These are phyloP conservation scores for Phenganax marumi DNA, from an alignment of 92 coral and sea anemone species.

Conservation along the genomic window DNA sequence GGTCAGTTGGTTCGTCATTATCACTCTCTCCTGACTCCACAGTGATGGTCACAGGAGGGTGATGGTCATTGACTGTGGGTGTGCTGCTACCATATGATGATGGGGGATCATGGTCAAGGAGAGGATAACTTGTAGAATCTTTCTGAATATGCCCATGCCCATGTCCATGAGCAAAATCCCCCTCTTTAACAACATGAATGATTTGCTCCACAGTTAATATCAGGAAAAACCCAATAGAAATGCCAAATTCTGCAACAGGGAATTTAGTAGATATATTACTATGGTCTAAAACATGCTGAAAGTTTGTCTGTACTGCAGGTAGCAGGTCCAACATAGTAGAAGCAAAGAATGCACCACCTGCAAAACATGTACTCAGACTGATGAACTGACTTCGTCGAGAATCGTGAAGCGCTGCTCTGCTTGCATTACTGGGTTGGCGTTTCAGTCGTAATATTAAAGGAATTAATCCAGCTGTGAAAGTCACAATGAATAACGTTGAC, in stretches of 20 bases:
- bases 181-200: constrained; percentile 70
- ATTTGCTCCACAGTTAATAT: constrained; percentile 78
- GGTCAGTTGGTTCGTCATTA: background rate
- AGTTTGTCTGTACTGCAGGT: constrained; percentile 82
- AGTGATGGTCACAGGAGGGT: too few species aligned
- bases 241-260: constrained; percentile 88
- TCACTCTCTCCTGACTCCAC: constrained; percentile 20
- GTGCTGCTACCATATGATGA: background rate
- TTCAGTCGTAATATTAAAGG: constrained; percentile 72
- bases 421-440: background rate
- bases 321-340: constrained; percentile 84
- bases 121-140: background rate
- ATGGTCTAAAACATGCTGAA: constrained; percentile 57
- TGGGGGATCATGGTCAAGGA: background rate
- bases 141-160: constrained; percentile 35
- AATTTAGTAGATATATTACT: constrained; percentile 61
- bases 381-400: constrained; percentile 51
- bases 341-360: constrained; percentile 95
- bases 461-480: constrained; percentile 65
- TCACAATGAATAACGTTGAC: constrained; percentile 62
- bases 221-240: constrained; percentile 80
- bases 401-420: background rate
- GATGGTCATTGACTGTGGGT: background rate
- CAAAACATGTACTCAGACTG: constrained; percentile 83
- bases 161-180: constrained; percentile 42